Evolutionary conservation across 2,888 invertebrate species (phyloP), one percentile per base, ranked within the genome.

Genomic region (Venusia cambrica): DNA sequence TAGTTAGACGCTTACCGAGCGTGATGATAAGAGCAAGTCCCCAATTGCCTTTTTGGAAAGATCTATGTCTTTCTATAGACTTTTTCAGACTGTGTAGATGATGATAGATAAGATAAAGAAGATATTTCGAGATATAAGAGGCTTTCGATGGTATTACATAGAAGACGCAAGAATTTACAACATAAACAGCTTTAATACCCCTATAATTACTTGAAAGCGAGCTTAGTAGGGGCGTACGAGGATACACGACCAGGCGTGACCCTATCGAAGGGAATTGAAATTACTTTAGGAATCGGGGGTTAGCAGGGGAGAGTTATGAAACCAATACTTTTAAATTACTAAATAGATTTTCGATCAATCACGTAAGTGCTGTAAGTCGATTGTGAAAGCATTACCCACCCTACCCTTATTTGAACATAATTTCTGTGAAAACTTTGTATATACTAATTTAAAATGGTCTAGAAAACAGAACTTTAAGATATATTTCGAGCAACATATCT

Each of bases 231-330:
- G 51, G 50, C 40, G 46, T 44, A 35, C 25, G 30, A 41, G 51
- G 39, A 48, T 52, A 44, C 46, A 56, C 33, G 20, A 32, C 21
- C 15, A 47, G 49, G 49, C 51, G 53, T 49, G 42, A 31, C 38
- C 32, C 43, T 31, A 26, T 38, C 25, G 45, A 44, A 35, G 30
- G 37, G 38, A 38, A 47, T 48, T 32, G 48, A 51, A 48, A 50
- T 54, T 39, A 45, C 36, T 45, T 36, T 28, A 12, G 33, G 30
- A 24, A 36, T 39, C 12, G 38, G 36, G 25, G 39, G 29, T 27
- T 10, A n/a, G 5, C 38, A 38, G 18, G 43, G 45, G 31, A 22
- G 25, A 27, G 20, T 37, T 32, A 26, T 45, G 11, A 27, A 9
- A 13, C 31, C 40, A 17, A 45, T 45, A 35, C 21, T 42, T 34